phyloP scores from a whole-genome alignment of 2,797 vertebrate genomes.

The Anisognathus igniventris region DNA sequence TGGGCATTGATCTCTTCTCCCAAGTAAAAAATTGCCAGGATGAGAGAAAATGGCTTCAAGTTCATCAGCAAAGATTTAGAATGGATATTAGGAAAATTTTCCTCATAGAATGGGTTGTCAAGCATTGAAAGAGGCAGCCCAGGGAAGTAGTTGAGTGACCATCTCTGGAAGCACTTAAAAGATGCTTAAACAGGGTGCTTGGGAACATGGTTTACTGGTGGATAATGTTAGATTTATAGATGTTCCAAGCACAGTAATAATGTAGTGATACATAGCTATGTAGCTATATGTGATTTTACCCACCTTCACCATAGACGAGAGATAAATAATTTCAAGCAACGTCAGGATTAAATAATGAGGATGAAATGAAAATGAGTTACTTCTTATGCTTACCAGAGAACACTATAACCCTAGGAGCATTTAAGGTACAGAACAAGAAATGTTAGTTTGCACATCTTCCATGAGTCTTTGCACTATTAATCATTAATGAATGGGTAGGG shows the following conservation, averaged over 20 bases:
- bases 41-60: neutral
- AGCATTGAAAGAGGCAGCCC: neutral
- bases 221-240: neutral
- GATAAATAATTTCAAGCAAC: neutral
- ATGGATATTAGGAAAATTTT: neutral
- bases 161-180: neutral
- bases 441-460: neutral
- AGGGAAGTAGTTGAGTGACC: neutral
- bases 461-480: neutral
- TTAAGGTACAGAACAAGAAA: neutral
- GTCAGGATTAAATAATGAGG: neutral
- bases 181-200: rapidly evolving
- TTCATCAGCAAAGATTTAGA: neutral
- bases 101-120: rapidly evolving
- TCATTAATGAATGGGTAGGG: neutral
- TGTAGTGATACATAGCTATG: neutral
- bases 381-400: neutral
- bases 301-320: neutral
- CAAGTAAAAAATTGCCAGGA: neutral
- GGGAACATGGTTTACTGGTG: neutral
- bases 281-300: neutral
- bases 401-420: neutral
- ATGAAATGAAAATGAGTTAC: neutral
- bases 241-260: neutral
- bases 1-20: neutral